Evolutionary conservation across 2,797 vertebrate genomes (phyloP).

Genomic region (Enoplosus armatus): DNA sequence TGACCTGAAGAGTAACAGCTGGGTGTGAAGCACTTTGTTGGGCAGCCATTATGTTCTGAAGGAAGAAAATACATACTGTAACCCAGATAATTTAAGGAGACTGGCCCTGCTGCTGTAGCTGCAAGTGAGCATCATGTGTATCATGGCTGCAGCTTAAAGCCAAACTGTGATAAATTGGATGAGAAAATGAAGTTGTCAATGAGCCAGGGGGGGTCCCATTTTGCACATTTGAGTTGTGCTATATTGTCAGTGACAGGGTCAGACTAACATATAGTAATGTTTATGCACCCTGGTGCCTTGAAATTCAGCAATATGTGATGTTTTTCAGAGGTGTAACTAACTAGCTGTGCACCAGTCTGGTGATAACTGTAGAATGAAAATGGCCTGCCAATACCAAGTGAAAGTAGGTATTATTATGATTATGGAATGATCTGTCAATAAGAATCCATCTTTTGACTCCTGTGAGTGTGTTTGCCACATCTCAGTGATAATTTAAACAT

Average conservation of each 20-base stretch:
- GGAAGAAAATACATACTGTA: slow-evolving; percentile 41
- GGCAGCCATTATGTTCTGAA: slow-evolving; percentile 28
- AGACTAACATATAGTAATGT: slow-evolving; percentile 39
- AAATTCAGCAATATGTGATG: slow-evolving; percentile 35
- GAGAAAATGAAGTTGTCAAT: slow-evolving; percentile 68
- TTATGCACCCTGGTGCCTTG: slow-evolving; percentile 24
- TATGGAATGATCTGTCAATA: slow-evolving; percentile 68
- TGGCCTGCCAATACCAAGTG: slow-evolving; percentile 57
- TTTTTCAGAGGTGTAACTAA: slow-evolving; percentile 47
- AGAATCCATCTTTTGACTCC: slow-evolving; percentile 48
- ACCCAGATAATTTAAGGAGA: slow-evolving; percentile 53
- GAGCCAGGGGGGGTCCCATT: slow-evolving; percentile 50
- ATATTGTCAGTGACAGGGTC: slow-evolving; percentile 54
- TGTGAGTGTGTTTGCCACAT: slow-evolving; percentile 52
- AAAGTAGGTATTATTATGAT: slow-evolving; percentile 66
- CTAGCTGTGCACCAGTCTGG: slow-evolving; percentile 22
- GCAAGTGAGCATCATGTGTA: slow-evolving; percentile 48
- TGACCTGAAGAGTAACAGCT: slow-evolving; percentile 50
- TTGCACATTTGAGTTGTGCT: slow-evolving; percentile 54
- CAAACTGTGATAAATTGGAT: slow-evolving; percentile 69
- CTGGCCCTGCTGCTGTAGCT: slow-evolving; percentile 43
- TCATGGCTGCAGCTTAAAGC: slow-evolving; percentile 56
- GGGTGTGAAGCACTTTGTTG: slow-evolving; percentile 35
- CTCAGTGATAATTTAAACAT: slow-evolving; percentile 65
- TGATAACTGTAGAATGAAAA: slow-evolving; percentile 38